Evolutionary conservation across 92 coral and sea anemone genomes (phyloP), one percentile per base, ranked within the genome.

Genomic region (Zoanthus gigantus): DNA sequence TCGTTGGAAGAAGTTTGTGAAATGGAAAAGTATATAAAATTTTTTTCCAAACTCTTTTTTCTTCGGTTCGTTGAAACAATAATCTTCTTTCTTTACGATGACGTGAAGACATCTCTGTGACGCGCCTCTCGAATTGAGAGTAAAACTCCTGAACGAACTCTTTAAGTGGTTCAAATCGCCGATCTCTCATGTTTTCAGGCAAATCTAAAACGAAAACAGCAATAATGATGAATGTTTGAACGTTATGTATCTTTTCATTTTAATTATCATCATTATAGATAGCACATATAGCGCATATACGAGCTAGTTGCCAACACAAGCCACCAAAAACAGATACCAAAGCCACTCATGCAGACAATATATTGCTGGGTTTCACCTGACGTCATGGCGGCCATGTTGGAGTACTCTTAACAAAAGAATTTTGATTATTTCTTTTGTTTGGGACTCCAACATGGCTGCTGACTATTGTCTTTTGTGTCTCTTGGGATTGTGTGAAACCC

Each of bases 41-140:
- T 77, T 28, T 54, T 9, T 18, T 15, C 66, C 18, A 77, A 77
- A 54, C 1, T 14, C 42, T 1, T 54, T 52, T 77, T 16, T 13
- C 66, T 58, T 58, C 66, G 1, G 66, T 58, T 58, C 66, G 66
- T 58, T 17, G 42, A 37, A 79, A 17, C 44, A 79, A 42, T 9
- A 29, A 58, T 10, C 48, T 66, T 58, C 72, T 61, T 63, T 79
- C 72, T n/a, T 31, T 79, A 32, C 84, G 71, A 60, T 79, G 84
- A 34, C 54, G 84, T 79, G 54, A 34, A 8, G 72, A 58, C n/a
- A 79, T 44, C 5, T 79, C 72, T 16, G 72, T 45, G 31, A 37
- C 2, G 11, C 72, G 71, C 7, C 72, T 42, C 47, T 79, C 72
- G 66, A 79, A 79, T 53, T 61, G 66, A 45, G 84, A 60, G 57